These are phyloP conservation scores for Dasyurus viverrinus DNA, from an alignment of 2,113 vertebrate genomes.

Conservation along the genomic window DNA sequence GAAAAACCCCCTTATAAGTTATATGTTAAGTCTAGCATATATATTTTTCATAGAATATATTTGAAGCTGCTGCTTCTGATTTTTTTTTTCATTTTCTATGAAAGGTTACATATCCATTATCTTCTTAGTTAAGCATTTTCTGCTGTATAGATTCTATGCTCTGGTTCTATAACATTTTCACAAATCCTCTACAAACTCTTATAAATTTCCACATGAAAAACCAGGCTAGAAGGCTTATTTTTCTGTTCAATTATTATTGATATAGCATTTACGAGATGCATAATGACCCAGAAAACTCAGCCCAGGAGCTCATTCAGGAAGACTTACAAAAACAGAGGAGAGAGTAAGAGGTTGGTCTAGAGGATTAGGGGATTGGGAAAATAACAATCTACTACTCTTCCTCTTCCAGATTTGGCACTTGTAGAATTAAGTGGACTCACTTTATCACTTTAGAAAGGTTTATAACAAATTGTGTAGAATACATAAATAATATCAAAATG, in stretches of 20 bases:
- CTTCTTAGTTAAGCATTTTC: background rate
- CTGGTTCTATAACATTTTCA: background rate
- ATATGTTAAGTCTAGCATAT: background rate
- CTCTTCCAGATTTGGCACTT: background rate
- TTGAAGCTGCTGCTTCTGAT: background rate
- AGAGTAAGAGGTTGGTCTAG: background rate
- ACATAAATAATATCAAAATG: background rate
- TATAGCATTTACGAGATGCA: background rate
- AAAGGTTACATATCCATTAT: background rate
- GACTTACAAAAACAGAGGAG: background rate
- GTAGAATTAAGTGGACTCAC: background rate
- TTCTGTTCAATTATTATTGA: background rate
- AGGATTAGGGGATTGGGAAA: background rate
- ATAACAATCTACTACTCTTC: background rate
- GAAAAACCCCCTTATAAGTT: rapidly evolving
- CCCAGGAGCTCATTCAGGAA: background rate
- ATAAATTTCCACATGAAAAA: background rate
- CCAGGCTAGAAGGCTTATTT: background rate
- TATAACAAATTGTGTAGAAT: background rate
- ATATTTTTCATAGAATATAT: background rate
- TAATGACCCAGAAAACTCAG: background rate
- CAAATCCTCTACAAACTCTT: background rate
- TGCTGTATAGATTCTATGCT: background rate
- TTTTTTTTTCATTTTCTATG: background rate
- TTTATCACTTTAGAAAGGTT: background rate